phyloP scores from a whole-genome alignment of 2,797 vertebrate genomes.

The Esox masquinongy region DNA sequence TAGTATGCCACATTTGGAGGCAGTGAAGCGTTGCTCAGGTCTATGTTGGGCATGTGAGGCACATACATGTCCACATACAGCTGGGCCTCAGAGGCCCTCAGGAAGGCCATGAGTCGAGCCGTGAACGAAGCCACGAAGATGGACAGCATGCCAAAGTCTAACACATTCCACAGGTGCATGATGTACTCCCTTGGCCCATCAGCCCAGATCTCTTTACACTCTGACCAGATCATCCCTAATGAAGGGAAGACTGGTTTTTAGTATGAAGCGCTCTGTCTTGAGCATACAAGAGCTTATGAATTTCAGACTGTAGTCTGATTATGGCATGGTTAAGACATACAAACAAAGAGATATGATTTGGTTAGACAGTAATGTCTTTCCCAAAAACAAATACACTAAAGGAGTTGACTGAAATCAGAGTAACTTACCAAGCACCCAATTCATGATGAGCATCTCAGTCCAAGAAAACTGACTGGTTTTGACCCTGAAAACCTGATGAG shows the following conservation, averaged over 20 bases:
- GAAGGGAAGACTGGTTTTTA: not conserved
- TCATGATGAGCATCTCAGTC: conserved; percentile 89
- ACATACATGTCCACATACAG: conserved; percentile 81
- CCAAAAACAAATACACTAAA: not conserved
- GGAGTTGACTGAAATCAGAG: not conserved
- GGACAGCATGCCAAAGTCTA: conserved; percentile 86
- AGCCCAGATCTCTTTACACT: conserved; percentile 88
- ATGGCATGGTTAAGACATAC: not conserved
- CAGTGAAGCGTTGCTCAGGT: conserved; percentile 78
- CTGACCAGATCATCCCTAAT: conserved; percentile 86
- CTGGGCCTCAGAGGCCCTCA: conserved; percentile 81
- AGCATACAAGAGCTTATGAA: not conserved
- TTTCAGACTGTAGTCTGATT: not conserved
- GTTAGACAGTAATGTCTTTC: not conserved
- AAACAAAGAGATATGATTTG: not conserved
- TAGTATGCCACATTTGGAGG: conserved; percentile 84
- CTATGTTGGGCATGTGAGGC: conserved; percentile 65
- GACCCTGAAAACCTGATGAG: conserved; percentile 85
- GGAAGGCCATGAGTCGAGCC: conserved; percentile 82
- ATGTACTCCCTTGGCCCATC: conserved; percentile 81
- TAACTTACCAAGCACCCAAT: conserved; percentile 86
- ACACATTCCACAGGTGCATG: conserved; percentile 83
- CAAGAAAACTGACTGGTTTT: conserved; percentile 86
- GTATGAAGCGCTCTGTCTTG: not conserved
- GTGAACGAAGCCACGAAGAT: conserved; percentile 86